phyloP scores from a whole-genome alignment of 2,888 invertebrate genomes.

The Tetragonula carbonaria region DNA sequence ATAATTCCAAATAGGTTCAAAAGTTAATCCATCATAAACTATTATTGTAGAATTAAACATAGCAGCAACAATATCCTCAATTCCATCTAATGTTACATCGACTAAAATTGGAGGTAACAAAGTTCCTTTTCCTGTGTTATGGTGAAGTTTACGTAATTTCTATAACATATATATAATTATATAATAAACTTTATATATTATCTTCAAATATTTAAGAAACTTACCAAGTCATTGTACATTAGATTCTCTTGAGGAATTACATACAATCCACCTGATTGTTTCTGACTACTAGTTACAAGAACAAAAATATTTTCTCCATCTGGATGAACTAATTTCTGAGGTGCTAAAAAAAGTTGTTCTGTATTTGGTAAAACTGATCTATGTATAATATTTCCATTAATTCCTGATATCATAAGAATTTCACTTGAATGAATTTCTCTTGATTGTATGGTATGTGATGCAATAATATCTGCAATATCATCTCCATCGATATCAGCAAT shows the following conservation, averaged over 20 bases:
- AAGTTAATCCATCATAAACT: constrained; percentile 89
- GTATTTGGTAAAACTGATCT: constrained; percentile 87
- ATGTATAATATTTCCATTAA: constrained; percentile 87
- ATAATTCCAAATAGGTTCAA: constrained; percentile 90
- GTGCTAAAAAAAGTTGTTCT: constrained; percentile 90
- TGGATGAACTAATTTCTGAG: constrained; percentile 87
- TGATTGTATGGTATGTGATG: constrained; percentile 87
- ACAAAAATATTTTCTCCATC: constrained; percentile 88
- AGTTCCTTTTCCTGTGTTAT: constrained; percentile 88
- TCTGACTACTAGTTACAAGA: constrained; percentile 91
- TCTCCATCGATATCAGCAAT: constrained; percentile 90
- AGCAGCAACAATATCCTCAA: constrained; percentile 90
- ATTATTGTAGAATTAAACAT: constrained; percentile 90
- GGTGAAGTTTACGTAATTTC: constrained; percentile 86
- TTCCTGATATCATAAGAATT: constrained; percentile 89
- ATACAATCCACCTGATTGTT: constrained; percentile 89
- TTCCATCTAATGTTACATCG: constrained; percentile 89
- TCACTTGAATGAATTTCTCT: constrained; percentile 86
- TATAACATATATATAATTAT: constrained; percentile 70
- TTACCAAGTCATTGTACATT: constrained; percentile 84
- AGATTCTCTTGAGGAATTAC: constrained; percentile 85
- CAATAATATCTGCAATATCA: constrained; percentile 88
- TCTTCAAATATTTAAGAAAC: constrained; percentile 47
- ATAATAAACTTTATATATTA: not conserved
- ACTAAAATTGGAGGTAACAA: constrained; percentile 88